A percentile compares a stretch with the other conserved stretches of the same genome.
Conservation (phyloP, 1,140 invertebrate genomes). For the Phenacoccus solenopsis region DNA sequence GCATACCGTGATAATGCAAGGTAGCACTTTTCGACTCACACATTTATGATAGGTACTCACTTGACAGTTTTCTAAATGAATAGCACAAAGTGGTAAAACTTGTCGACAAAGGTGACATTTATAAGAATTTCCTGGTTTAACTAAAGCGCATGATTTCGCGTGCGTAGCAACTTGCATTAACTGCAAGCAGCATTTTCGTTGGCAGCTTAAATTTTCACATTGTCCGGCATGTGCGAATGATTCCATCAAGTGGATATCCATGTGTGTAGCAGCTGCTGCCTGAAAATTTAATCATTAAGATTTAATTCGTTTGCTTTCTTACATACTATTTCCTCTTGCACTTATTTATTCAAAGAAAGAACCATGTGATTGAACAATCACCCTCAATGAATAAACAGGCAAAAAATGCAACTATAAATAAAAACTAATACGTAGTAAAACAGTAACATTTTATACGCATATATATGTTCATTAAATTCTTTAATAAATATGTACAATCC, state of each 20-base stretch:
- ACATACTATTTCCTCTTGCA: too few species aligned
- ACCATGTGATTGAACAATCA: too few species aligned
- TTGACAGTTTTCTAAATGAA: conserved; percentile 9
- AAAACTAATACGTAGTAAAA: too few species aligned
- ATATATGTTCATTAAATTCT: too few species aligned
- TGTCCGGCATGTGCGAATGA: not conserved
- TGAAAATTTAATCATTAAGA: not conserved
- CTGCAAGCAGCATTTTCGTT: not conserved
- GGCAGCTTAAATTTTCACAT: conserved; percentile 9
- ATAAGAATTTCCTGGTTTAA: not conserved
- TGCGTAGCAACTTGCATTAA: conserved; percentile 8
- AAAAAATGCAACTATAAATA: too few species aligned
- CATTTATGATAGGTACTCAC: too few species aligned
- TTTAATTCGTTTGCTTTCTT: not conserved
- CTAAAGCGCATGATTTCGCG: not conserved
- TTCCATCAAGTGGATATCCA: conserved; percentile 10
- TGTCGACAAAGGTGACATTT: conserved; percentile 5
- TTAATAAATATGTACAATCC: too few species aligned
- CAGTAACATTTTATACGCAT: too few species aligned
- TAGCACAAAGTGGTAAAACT: conserved; percentile 1
- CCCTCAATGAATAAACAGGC: too few species aligned
- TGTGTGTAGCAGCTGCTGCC: not conserved
- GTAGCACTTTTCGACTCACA: too few species aligned
- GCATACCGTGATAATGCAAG: too few species aligned
- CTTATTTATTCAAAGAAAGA: too few species aligned